These are phyloP conservation scores for Nannoperca australis DNA, from an alignment of 2,797 vertebrate species.

Conservation along the genomic window DNA sequence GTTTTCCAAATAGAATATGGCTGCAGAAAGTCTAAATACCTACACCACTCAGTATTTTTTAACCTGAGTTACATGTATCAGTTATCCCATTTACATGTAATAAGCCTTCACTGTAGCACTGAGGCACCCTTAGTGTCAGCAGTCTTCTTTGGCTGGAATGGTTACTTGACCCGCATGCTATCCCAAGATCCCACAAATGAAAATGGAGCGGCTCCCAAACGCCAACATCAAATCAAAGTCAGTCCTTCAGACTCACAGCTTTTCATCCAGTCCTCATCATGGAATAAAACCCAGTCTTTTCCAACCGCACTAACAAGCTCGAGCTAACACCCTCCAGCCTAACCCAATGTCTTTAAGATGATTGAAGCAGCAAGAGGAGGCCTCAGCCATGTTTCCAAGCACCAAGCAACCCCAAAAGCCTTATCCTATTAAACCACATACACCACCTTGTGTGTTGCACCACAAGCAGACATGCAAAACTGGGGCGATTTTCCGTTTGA, in stretches of 20 bases:
- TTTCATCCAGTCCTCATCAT: slow-evolving; percentile 61
- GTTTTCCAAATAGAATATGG: neutral
- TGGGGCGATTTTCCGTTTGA: slow-evolving; percentile 78
- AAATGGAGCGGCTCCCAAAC: slow-evolving; percentile 47
- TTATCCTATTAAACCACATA: slow-evolving; percentile 79
- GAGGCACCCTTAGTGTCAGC: slow-evolving; percentile 23
- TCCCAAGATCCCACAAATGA: slow-evolving; percentile 40
- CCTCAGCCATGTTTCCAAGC: slow-evolving; percentile 75
- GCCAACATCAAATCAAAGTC: slow-evolving; percentile 51
- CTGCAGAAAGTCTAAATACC: slow-evolving; percentile 12
- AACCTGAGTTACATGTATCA: slow-evolving; percentile 34
- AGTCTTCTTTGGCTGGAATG: slow-evolving; percentile 44
- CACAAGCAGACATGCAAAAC: slow-evolving; percentile 77
- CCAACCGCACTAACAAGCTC: slow-evolving; percentile 71
- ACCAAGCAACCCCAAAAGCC: slow-evolving; percentile 67
- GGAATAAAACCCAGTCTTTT: slow-evolving; percentile 58
- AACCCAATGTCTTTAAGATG: slow-evolving; percentile 58
- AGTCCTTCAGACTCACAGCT: slow-evolving; percentile 50
- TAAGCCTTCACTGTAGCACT: slow-evolving; percentile 11
- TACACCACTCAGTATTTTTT: neutral
- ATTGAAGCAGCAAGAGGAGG: slow-evolving; percentile 69
- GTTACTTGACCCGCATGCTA: slow-evolving; percentile 26
- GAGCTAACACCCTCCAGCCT: slow-evolving; percentile 62
- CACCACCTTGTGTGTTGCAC: slow-evolving; percentile 70
- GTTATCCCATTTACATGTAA: slow-evolving; percentile 15